Conservation (phyloP, 2,888 invertebrate species). For the Lasioglossum pauxillum region DNA sequence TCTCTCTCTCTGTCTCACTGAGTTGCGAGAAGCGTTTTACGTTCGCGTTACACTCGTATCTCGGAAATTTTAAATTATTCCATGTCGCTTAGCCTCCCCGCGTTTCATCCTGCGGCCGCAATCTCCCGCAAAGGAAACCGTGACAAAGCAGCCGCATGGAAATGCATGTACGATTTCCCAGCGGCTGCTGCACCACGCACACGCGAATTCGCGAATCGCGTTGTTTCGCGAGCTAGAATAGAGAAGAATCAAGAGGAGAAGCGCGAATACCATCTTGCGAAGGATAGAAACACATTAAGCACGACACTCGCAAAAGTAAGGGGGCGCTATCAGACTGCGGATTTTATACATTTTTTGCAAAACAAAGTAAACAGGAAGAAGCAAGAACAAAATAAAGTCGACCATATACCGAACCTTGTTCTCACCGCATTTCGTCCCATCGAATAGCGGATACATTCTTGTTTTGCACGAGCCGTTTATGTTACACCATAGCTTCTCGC, state of each 20-base stretch:
- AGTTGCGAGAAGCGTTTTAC: constrained; percentile 13
- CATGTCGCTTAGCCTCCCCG: constrained; percentile 10
- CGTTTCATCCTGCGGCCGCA: constrained; percentile 5
- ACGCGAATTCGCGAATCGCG: too few species aligned
- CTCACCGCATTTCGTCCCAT: constrained; percentile 88
- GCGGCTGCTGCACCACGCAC: not conserved
- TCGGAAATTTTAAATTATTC: constrained; percentile 38
- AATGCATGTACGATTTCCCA: not conserved
- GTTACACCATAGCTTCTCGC: constrained; percentile 74
- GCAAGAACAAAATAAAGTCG: too few species aligned
- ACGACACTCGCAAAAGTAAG: too few species aligned
- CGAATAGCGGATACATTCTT: constrained; percentile 86
- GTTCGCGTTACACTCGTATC: constrained; percentile 25
- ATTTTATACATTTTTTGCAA: too few species aligned
- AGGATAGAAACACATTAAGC: not conserved
- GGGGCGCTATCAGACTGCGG: too few species aligned
- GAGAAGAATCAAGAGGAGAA: too few species aligned
- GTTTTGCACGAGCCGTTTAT: constrained; percentile 83
- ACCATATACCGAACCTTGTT: constrained; percentile 85
- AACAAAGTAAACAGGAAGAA: too few species aligned
- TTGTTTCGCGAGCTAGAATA: not conserved
- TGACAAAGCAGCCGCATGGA: constrained; percentile 3
- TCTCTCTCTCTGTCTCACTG: not conserved
- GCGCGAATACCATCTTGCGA: not conserved
- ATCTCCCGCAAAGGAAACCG: not conserved